Evolutionary conservation across 2,888 invertebrate species (phyloP), one percentile per base, ranked within the genome.

Genomic region (Lithophane socia): DNA sequence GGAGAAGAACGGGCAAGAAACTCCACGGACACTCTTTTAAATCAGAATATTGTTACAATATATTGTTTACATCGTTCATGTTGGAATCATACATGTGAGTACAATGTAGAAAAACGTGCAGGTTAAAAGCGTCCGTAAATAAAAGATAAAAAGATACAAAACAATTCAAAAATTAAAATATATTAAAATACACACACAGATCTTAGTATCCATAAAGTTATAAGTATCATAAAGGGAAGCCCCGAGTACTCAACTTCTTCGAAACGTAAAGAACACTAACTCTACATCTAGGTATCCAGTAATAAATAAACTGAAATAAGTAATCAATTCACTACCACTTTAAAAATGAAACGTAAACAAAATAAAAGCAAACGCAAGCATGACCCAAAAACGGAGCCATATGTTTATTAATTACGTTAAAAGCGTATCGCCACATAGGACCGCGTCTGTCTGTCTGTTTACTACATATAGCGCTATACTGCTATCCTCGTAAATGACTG

Each of bases 341-440:
- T 37, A 69, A 84, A 84, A 65, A 77, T 69, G 5, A 54, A 73
- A 75, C 37, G 37, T 69, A 75, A 75, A 85, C 81, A 78, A 73
- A 81, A 70, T 73, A 54, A 61, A 60, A 72, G 73, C 54, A 74
- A 82, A 75, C 66, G 29, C 82, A 76, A 73, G 64, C 79, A 75
- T 75, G 82, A 79, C 79, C 84, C 73, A 73, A 79, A 84, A 84
- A 71, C 65, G 0, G 29, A 54, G 24, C 79, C 84, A 81, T 81
- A 78, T 84, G 71, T 84, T 71, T 79, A 79, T 84, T 83, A 81
- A 84, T 84, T 84, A 84, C 73, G 68, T 84, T 84, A 79, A 84
- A 81, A 84, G 75, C 71, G 44, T 79, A 84, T 70, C 56, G 37
- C 13, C 58, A 68, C 29, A 68, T 42, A 56, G 64, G 10, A 56